These are phyloP conservation scores for Lathronympha strigana DNA, from an alignment of 2,888 invertebrate genomes.

Conservation along the genomic window DNA sequence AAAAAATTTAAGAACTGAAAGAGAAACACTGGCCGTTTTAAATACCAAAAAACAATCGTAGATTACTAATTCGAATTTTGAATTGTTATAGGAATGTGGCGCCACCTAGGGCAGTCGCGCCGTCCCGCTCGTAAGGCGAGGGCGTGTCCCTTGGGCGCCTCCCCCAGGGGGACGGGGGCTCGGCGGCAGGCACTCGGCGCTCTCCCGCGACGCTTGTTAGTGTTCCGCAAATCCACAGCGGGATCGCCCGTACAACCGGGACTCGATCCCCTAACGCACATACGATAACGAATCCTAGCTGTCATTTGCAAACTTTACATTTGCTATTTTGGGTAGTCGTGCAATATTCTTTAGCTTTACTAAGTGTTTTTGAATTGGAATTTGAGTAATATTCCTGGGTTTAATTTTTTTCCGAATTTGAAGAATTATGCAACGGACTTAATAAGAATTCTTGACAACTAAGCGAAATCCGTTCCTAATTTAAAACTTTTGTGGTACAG, in stretches of 20 bases:
- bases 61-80: conserved; percentile 45
- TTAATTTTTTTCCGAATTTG: neutral
- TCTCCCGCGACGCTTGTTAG: conserved; percentile 84
- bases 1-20: conserved; percentile 46
- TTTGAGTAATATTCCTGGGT: neutral
- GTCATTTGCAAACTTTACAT: conserved; percentile 50
- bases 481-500: neutral
- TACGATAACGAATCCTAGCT: conserved; percentile 70
- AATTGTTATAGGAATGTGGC: conserved; percentile 62
- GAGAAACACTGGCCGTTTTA: conserved; percentile 41
- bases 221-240: conserved; percentile 84
- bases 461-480: neutral
- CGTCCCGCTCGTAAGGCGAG: conserved; percentile 83
- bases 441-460: neutral
- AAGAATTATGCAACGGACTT: conserved; percentile 34
- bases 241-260: conserved; percentile 83
- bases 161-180: conserved; percentile 83
- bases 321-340: conserved; percentile 8
- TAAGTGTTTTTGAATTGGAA: conserved; percentile 20
- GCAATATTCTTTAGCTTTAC: conserved; percentile 17
- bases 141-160: conserved; percentile 83
- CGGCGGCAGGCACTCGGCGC: conserved; percentile 81
- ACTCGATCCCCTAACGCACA: conserved; percentile 78
- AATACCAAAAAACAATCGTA: conserved; percentile 24
- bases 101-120: conserved; percentile 71